Evolutionary conservation across 2,888 invertebrate genomes (phyloP).

Genomic region (Drosophila emarginata): DNA sequence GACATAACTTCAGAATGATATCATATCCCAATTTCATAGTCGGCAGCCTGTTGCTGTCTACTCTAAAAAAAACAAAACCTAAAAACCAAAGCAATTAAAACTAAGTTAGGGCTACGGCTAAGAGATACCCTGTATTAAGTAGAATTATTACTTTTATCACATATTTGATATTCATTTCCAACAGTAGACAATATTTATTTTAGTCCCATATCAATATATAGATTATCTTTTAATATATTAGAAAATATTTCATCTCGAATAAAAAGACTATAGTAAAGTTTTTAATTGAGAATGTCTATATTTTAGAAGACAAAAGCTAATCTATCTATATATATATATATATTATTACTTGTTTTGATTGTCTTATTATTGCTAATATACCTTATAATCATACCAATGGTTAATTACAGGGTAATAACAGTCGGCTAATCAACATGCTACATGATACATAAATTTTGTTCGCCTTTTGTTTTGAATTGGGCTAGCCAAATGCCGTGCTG

Average conservation of each 20-base stretch:
- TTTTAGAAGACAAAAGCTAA: too few relatives aligned
- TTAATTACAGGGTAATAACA: neutral
- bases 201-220: too few relatives aligned
- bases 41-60: slow-evolving; percentile 2
- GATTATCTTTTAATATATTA: too few relatives aligned
- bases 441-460: neutral
- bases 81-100: neutral
- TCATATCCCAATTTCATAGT: neutral
- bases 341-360: too few relatives aligned
- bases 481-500: neutral
- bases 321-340: too few relatives aligned
- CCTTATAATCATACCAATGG: too few relatives aligned
- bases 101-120: neutral
- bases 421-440: neutral
- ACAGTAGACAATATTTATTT: too few relatives aligned
- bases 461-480: slow-evolving; percentile 4
- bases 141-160: neutral
- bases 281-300: too few relatives aligned
- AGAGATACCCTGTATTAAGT: neutral
- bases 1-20: neutral
- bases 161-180: too few relatives aligned
- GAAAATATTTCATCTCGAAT: too few relatives aligned
- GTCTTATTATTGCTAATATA: too few relatives aligned
- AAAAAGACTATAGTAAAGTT: too few relatives aligned
- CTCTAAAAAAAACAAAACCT: neutral